Evolutionary conservation across 2,888 invertebrate genomes (phyloP), one percentile per base, ranked within the genome.

Genomic region (Pyralis farinalis): DNA sequence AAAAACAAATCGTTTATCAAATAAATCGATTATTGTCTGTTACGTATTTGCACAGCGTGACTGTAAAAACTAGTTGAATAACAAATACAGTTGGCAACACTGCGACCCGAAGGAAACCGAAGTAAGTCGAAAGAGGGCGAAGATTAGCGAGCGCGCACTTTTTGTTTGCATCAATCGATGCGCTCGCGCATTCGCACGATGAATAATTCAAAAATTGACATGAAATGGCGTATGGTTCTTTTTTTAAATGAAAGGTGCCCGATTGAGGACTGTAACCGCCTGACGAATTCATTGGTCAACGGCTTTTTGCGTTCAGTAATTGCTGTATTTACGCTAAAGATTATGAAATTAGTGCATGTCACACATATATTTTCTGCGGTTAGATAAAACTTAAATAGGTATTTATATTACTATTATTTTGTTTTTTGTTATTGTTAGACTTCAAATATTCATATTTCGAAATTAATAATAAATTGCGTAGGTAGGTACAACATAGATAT

Each of bases 191-290:
- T 85, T 87, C 86, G 85, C 84, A 80, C 84, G 65, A 88, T 88
- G 88, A 88, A 88, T 88, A 84, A 88, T 88, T 88, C 88, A 88
- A 84, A 86, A 87, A 86, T 86, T 87, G 88, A 87, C 88, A 88
- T 88, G 87, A 88, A 88, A 87, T 88, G 86, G 87, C 88, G 88
- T 87, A 87, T 86, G 85, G 85, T 83, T 83, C 83, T 85, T 87
- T 88, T 86, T 86, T 85, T 82, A 71, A 85, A 84, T 79, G 82
- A 85, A 88, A 87, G 88, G 88, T 87, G 88, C 86, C 83, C 88
- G 87, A 88, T 88, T 88, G 88, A 87, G 86, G 81, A 86, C 85
- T 87, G 88, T 86, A 87, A 87, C 86, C 86, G 86, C 75, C 86
- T 87, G 88, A 88, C 88, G 87, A 88, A 86, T 87, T 87, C 87